Percentiles rank a stretch among this genome's conserved stretches.
phyloP scores from a whole-genome alignment of 2,113 vertebrate species.

The Saguinus midas region DNA sequence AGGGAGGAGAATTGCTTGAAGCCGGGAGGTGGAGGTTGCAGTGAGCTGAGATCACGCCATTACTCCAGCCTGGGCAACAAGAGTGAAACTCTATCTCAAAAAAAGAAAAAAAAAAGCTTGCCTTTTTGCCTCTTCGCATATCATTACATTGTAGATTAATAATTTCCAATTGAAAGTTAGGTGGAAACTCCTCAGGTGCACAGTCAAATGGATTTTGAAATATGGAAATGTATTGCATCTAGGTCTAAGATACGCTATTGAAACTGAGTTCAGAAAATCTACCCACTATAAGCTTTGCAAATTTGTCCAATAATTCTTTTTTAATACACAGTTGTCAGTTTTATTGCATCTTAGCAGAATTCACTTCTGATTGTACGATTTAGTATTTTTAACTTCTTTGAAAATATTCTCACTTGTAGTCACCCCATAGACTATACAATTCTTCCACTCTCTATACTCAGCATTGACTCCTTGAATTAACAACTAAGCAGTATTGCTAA shows the following conservation, averaged over 20 bases:
- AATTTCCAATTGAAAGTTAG: not conserved
- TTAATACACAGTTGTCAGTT: not conserved
- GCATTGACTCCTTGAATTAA: not conserved
- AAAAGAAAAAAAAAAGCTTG: too few relatives aligned
- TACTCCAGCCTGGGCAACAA: too few relatives aligned
- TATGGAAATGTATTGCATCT: not conserved
- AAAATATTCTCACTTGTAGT: not conserved
- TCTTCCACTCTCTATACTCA: not conserved
- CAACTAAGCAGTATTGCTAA: not conserved
- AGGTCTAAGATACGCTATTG: not conserved
- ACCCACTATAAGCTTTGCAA: not conserved
- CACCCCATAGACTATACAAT: not conserved
- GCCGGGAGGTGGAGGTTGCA: too few relatives aligned
- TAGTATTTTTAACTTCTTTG: not conserved
- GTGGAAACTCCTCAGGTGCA: not conserved
- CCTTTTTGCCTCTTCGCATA: not conserved
- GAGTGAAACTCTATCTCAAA: too few relatives aligned
- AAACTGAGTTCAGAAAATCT: not conserved
- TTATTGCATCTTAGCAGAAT: not conserved
- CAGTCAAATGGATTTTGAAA: constrained; percentile 19
- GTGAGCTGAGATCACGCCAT: too few relatives aligned
- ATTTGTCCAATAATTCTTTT: not conserved
- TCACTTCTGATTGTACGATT: not conserved
- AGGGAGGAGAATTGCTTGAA: too few relatives aligned
- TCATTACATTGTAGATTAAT: constrained; percentile 7